A percentile compares a stretch with the other conserved stretches of the same genome.
Conservation (phyloP, 2,888 invertebrate species). For the Rhimphoctona megacephalus region DNA sequence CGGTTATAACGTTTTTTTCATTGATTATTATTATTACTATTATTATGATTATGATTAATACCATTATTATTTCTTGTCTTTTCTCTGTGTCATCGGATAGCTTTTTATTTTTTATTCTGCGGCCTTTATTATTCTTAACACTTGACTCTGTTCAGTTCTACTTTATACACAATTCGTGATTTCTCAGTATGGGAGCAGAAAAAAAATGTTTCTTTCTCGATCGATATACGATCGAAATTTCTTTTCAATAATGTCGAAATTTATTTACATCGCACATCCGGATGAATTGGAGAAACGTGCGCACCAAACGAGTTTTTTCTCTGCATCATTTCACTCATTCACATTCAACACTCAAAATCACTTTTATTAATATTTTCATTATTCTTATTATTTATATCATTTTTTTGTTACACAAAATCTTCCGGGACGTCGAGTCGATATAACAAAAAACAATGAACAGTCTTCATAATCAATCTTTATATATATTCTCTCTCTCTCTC, state of each 20-base stretch:
- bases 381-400: conserved; percentile 1
- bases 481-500: background rate
- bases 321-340: conserved; percentile 15
- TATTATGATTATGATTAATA: conserved; percentile 22
- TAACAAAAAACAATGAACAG: conserved; percentile 3
- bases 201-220: background rate
- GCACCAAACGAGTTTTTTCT: conserved; percentile 27
- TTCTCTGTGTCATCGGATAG: conserved; percentile 2
- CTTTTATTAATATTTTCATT: conserved; percentile 29
- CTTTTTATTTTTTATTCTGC: conserved; percentile 3
- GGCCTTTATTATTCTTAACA: background rate
- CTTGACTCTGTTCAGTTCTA: conserved; percentile 1
- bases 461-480: background rate
- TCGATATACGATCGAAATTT: conserved; percentile 1
- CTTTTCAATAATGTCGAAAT: conserved; percentile 12
- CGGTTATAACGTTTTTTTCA: conserved; percentile 17
- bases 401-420: conserved; percentile 31
- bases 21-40: conserved; percentile 22
- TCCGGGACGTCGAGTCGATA: background rate
- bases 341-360: conserved; percentile 38
- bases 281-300: background rate
- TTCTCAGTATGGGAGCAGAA: background rate
- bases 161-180: conserved; percentile 25
- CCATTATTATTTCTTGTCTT: conserved; percentile 21
- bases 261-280: conserved; percentile 52